Base-by-base conservation (phyloP, 2,113 vertebrate species). In the Lethenteron camtschaticum region DNA sequence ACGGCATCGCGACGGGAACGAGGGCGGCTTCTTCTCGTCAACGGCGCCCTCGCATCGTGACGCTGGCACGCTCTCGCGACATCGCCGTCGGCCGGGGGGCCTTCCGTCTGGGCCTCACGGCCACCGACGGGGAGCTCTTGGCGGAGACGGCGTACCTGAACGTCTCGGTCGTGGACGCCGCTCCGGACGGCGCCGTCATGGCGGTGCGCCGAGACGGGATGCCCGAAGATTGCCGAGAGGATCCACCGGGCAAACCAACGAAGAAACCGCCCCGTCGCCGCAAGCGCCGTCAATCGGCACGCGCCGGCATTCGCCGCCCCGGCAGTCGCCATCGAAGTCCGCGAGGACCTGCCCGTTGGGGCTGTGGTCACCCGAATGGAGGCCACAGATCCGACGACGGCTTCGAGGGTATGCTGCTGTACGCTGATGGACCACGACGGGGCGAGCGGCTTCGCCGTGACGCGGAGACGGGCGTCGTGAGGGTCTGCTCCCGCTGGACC, bases 1-100 rank as follows among this genome's bases (percentile, higher is more conserved):
- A 99, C 75, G 94, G 90, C 79, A 94, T 99, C 1, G 95, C 70
- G 90, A 88, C 73, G 94, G 92, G 72, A 96, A 97, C 12, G 88
- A 95, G 56, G 79, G 81, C 71, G 89, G 86, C 2, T 85, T 86
- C 78, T 99, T 99, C 75, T 84, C 88, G 69, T 99, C 73, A 90
- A 95, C 78, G 85, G 92, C 2, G 89, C 96, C 76, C 95, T 92
- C 41, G 94, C 57, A 86, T 95, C 70, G 81, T 99, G 70, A 81
- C 85, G 3, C 81, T 99, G 74, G 83, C 79, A 69, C 85, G 80
- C 71, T 83, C 79, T 96, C 12, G 71, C 79, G 84, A 80, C 72
- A 81, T 24, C 24, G 24, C 24, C 24, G 24, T 3, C 24, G 85
- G 4, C 87, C 74, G 87, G 85, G 86, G 83, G 69, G 76, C 82